Percentiles rank a stretch among this genome's conserved stretches.
These are phyloP conservation scores for Drosophila sucinea DNA, from an alignment of 1,140 invertebrate species.

Conservation along the genomic window DNA sequence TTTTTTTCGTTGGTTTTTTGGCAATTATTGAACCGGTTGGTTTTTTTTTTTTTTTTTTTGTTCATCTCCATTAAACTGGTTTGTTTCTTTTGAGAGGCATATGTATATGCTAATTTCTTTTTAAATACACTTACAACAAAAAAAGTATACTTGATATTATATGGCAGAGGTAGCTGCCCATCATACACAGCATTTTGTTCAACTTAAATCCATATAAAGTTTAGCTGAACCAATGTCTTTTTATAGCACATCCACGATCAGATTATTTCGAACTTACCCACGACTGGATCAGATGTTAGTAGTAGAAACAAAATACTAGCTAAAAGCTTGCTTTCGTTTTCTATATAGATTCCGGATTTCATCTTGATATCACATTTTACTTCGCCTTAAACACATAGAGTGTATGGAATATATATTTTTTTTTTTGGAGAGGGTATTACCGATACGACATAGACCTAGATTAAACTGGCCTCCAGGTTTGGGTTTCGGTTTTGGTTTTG, in stretches of 20 bases:
- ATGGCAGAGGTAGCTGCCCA: too few relatives aligned
- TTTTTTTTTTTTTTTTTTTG: conserved; percentile 11
- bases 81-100: conserved; percentile 34
- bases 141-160: background rate
- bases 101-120: conserved; percentile 54
- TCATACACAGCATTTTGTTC: too few relatives aligned
- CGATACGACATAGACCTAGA: background rate
- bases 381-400: background rate
- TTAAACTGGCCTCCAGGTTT: background rate
- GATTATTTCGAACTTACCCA: too few relatives aligned
- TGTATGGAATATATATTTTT: too few relatives aligned
- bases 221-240: too few relatives aligned
- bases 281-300: too few relatives aligned
- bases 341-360: too few relatives aligned
- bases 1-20: conserved; percentile 34
- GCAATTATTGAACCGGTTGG: conserved; percentile 70
- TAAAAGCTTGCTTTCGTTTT: too few relatives aligned
- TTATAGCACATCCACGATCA: too few relatives aligned
- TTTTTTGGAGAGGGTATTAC: background rate
- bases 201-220: too few relatives aligned
- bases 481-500: background rate
- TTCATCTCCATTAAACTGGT: conserved; percentile 33
- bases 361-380: too few relatives aligned
- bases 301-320: too few relatives aligned
- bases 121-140: background rate